Percentiles rank a stretch among this genome's conserved stretches.
Conservation (phyloP, 2,888 invertebrate genomes). For the Agriotes lineatus region DNA sequence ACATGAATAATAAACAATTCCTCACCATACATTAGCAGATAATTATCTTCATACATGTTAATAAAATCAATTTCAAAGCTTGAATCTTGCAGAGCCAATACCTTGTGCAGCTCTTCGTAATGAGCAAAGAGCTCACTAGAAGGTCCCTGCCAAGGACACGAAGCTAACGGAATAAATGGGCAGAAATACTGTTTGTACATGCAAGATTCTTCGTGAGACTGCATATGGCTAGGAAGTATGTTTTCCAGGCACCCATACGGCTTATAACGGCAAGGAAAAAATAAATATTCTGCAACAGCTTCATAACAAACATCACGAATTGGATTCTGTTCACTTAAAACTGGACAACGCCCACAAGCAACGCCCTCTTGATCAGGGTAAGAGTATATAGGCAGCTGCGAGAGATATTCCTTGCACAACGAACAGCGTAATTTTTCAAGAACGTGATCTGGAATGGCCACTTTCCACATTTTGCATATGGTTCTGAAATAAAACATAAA, state of each 20-base stretch:
- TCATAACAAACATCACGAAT: conserved; percentile 55
- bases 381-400: conserved; percentile 54
- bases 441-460: conserved; percentile 33
- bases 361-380: conserved; percentile 44
- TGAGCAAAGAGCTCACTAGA: conserved; percentile 54
- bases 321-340: conserved; percentile 46
- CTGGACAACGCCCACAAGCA: conserved; percentile 57
- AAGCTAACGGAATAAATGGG: conserved; percentile 44
- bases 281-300: conserved; percentile 49
- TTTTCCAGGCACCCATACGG: conserved; percentile 55
- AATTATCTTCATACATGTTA: conserved; percentile 56
- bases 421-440: conserved; percentile 53
- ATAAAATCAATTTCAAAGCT: conserved; percentile 59
- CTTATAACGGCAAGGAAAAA: conserved; percentile 57
- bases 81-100: conserved; percentile 52
- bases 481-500: too few relatives aligned
- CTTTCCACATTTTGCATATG: conserved; percentile 29
- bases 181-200: conserved; percentile 51
- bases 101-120: conserved; percentile 55
- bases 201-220: conserved; percentile 56
- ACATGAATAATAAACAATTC: conserved; percentile 55
- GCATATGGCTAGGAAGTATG: conserved; percentile 41
- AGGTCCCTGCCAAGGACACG: conserved; percentile 57
- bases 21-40: conserved; percentile 53
- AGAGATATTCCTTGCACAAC: conserved; percentile 55